A percentile compares a stretch with the other conserved stretches of the same genome.
These are phyloP conservation scores for Temnothorax longispinosus DNA, from an alignment of 1,140 invertebrate species.

Conservation along the genomic window DNA sequence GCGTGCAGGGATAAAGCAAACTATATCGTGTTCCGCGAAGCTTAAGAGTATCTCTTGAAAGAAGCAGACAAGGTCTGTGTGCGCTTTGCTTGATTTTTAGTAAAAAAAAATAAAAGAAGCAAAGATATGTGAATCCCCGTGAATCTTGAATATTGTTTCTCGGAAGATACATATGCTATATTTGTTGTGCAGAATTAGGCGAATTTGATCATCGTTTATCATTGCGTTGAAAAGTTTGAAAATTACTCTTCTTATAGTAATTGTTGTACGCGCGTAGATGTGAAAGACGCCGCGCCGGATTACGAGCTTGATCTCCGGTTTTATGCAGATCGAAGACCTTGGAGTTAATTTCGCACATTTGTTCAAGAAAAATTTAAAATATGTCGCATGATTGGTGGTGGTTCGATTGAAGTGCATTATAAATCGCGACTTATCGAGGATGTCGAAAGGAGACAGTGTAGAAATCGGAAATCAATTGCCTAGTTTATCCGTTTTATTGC, in stretches of 20 bases:
- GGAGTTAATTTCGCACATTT: not conserved
- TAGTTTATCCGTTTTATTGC: slow-evolving; percentile 18
- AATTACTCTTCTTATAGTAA: not conserved
- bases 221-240: not conserved
- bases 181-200: not conserved
- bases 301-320: not conserved
- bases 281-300: not conserved
- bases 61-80: not conserved
- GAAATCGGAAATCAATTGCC: slow-evolving; percentile 19
- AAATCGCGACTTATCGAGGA: not conserved
- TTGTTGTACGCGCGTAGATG: not conserved
- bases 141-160: not conserved
- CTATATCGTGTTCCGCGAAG: not conserved
- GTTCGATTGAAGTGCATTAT: not conserved
- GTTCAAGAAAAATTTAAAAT: not conserved
- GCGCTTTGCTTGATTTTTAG: not conserved
- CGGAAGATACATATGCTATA: not conserved
- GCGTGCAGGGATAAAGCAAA: not conserved
- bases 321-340: not conserved
- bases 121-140: not conserved
- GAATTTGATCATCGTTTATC: not conserved
- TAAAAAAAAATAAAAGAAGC: not conserved
- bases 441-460: not conserved
- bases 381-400: not conserved
- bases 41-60: not conserved